phyloP scores from a whole-genome alignment of 2,888 invertebrate genomes.

The Cerastoderma edule region DNA sequence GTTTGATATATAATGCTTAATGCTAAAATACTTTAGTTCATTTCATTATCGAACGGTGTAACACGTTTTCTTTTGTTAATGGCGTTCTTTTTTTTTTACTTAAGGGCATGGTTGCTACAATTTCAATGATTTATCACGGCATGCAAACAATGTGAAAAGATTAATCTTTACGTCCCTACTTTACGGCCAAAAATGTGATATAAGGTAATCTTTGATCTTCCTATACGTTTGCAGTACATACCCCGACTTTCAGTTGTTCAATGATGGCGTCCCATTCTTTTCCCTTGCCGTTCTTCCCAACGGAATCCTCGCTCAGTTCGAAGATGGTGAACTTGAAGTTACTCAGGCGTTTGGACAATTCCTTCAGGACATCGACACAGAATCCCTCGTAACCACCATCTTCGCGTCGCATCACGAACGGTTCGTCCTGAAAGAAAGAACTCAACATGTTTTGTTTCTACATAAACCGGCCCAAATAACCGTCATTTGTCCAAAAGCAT shows the following conservation, averaged over 20 bases:
- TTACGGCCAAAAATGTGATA: too few species aligned
- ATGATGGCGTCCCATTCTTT: slow-evolving; percentile 69
- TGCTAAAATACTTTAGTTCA: too few species aligned
- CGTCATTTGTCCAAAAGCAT: too few species aligned
- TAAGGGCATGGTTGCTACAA: too few species aligned
- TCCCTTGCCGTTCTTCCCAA: slow-evolving; percentile 40
- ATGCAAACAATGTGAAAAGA: neutral
- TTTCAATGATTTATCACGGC: neutral
- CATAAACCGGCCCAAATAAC: too few species aligned
- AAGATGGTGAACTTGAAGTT: slow-evolving; percentile 66
- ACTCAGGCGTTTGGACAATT: slow-evolving; percentile 62
- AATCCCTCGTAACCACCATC: slow-evolving; percentile 68
- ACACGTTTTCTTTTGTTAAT: too few species aligned
- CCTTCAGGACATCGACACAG: slow-evolving; percentile 70
- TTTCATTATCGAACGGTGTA: too few species aligned
- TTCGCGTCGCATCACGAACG: slow-evolving; percentile 68
- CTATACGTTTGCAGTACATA: slow-evolving; percentile 34
- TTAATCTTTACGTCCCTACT: too few species aligned
- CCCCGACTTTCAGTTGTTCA: slow-evolving; percentile 71
- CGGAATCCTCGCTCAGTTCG: slow-evolving; percentile 52
- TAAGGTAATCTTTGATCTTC: neutral
- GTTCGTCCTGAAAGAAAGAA: slow-evolving; percentile 72
- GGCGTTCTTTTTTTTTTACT: too few species aligned
- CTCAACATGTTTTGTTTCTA: too few species aligned
- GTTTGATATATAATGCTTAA: too few species aligned